Base-by-base conservation (phyloP, 2,113 vertebrate species). In the Nettapus auritus region DNA sequence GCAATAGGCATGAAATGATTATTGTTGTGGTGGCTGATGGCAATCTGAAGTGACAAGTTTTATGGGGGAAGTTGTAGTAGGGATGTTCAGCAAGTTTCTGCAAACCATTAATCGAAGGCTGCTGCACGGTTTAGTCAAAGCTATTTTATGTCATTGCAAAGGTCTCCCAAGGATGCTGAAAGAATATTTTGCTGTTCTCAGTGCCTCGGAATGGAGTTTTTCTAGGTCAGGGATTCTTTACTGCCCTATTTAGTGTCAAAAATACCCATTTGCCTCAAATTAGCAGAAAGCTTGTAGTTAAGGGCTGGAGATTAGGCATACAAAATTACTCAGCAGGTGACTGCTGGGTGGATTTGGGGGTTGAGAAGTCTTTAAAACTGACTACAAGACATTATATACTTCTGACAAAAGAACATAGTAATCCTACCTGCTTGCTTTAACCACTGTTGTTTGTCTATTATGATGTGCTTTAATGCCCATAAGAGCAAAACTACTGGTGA, bases 381-480 rank as follows among this genome's bases (percentile, higher is more conserved):
- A 99, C 98, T 98, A 99, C 97, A 98, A 99, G 98, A 99, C 99
- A 99, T 99, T 99, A 98, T 99, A 98, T 98, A 98, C 98, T 98
- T 98, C 97, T 97, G 98, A 99, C 99, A 99, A 99, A 99, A 98
- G 98, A 97, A 97, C 98, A 95, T 96, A 98, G 98, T 99, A 99
- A 99, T 99, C 98, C 99, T 99, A 99, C 99, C 99, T 99, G 99
- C 98, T 99, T 98, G 98, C 98, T 99, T 99, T 99, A 98, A 99
- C 98, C 98, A 98, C 98, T 98, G 98, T 99, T 98, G 98, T 98
- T 98, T 98, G 98, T 98, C 98, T 97, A 98, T 99, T 99, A 99
- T 99, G 98, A 98, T 97, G 97, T 97, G 96, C 97, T 98, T 98
- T 98, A 98, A 97, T 98, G 98, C 98, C 98, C 98, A 98, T 98